Percentiles rank a stretch among this genome's conserved stretches.
Evolutionary conservation across 37 sponge, comb jelly and placozoan genomes (phyloP).

Genomic region (Halisarca cf. caerulea): DNA sequence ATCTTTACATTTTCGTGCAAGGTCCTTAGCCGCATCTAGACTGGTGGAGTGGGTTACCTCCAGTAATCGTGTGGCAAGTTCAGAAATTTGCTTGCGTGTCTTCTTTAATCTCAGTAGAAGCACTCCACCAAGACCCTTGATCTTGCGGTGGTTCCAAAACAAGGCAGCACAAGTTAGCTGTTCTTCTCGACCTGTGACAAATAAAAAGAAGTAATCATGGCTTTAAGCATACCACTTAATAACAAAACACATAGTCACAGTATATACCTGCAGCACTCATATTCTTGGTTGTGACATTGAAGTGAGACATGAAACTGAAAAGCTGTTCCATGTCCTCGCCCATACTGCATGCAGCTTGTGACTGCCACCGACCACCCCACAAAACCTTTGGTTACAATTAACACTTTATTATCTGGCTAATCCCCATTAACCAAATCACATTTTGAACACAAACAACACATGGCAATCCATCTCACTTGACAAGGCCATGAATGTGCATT

Average conservation of each 20-base stretch:
- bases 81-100: slow-evolving; percentile 21
- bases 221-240: background rate
- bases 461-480: slow-evolving; percentile 1
- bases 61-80: background rate
- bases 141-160: slow-evolving; percentile 28
- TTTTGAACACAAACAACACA: background rate
- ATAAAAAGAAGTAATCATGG: background rate
- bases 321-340: slow-evolving; percentile 29
- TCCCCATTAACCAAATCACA: background rate
- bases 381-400: background rate
- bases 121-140: slow-evolving; percentile 1
- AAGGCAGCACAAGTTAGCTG: slow-evolving; percentile 14
- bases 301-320: background rate
- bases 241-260: background rate
- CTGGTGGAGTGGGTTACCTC: slow-evolving; percentile 8
- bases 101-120: background rate
- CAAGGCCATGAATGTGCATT: slow-evolving; percentile 25
- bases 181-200: slow-evolving; percentile 8
- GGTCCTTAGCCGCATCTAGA: background rate
- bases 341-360: background rate
- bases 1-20: slow-evolving; percentile 5
- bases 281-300: background rate
- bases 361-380: slow-evolving; percentile 22
- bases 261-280: slow-evolving; percentile 7
- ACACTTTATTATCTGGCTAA: background rate